Base-by-base conservation (phyloP, 2,797 vertebrate genomes). In the Gadopsis bispinosus region DNA sequence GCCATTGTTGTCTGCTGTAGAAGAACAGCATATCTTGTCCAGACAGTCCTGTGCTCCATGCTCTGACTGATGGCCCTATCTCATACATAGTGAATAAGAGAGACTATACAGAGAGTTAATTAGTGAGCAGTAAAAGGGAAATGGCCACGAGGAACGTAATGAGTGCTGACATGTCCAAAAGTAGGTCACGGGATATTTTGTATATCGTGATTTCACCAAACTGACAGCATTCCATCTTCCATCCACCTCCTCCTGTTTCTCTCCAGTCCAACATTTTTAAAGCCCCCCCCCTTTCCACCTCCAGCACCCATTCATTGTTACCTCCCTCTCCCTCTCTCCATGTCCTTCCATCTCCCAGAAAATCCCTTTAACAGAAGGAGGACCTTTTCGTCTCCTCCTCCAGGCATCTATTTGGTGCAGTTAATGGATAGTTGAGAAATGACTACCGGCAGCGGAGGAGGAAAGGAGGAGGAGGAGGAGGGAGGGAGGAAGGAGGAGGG, bases 351-450 rank as follows among this genome's bases (percentile, higher is more conserved):
- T 90, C 84, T 79, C 85, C 75, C 74, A 75, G 86, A 87, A 89
- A 92, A 91, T 88, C 87, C 88, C 84, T 90, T 91, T 85, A 88
- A 86, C 80, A 79, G 83, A 87, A 81, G 56, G 75, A 86, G 68
- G 84, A 84, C 86, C 80, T 87, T 89, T 88, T 75, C 83, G 79
- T 88, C 81, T 86, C 71, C 73, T 91, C 86, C 89, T 89, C 41
- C 73, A 83, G 92, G 90, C 92, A 71, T 90, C 79, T 86, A 83
- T 90, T 89, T 85, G 87, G 84, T 72, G 70, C 90, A 82, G 83
- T 87, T 94, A 93, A 93, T 93, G 92, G 91, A 91, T 86, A 72
- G 88, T 77, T 89, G 86, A 90, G 88, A 92, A 89, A 91, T 88
- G 86, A 84, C 89, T 87, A 70, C 61, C 33, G 78, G 88, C 81